Evolutionary conservation across 2,113 vertebrate genomes (phyloP).

Genomic region (Aythya baeri): DNA sequence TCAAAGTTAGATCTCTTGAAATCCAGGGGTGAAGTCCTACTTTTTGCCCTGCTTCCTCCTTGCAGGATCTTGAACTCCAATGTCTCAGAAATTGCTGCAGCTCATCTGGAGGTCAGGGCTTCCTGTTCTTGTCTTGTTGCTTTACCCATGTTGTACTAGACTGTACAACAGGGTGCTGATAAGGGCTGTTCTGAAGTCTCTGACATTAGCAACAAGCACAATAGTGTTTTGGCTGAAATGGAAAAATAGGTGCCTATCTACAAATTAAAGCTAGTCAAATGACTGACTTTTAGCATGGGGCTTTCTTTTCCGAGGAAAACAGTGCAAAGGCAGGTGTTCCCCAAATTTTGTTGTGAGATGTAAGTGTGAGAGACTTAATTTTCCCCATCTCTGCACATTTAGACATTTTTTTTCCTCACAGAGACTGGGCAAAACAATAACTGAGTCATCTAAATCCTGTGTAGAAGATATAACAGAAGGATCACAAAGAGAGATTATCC

Average conservation of each 20-base stretch:
- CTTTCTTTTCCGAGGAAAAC: not conserved
- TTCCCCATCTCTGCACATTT: not conserved
- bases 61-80: too few relatives aligned
- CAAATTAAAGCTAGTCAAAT: not conserved
- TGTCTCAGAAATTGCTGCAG: not conserved
- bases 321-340: not conserved
- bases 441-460: not conserved
- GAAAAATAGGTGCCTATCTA: not conserved
- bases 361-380: not conserved
- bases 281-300: not conserved
- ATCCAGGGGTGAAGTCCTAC: too few relatives aligned
- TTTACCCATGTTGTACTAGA: not conserved
- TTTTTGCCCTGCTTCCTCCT: too few relatives aligned
- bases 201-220: not conserved
- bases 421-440: not conserved
- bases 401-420: not conserved
- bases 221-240: not conserved
- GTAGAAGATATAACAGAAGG: not conserved
- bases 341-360: not conserved
- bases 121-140: not conserved
- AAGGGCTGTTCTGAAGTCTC: not conserved
- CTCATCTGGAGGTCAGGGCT: not conserved
- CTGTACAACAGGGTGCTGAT: accelerated
- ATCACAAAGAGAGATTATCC: too few relatives aligned
- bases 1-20: too few relatives aligned